Evolutionary conservation across 2,113 vertebrate genomes (phyloP).

Genomic region (Ciconia maguari): DNA sequence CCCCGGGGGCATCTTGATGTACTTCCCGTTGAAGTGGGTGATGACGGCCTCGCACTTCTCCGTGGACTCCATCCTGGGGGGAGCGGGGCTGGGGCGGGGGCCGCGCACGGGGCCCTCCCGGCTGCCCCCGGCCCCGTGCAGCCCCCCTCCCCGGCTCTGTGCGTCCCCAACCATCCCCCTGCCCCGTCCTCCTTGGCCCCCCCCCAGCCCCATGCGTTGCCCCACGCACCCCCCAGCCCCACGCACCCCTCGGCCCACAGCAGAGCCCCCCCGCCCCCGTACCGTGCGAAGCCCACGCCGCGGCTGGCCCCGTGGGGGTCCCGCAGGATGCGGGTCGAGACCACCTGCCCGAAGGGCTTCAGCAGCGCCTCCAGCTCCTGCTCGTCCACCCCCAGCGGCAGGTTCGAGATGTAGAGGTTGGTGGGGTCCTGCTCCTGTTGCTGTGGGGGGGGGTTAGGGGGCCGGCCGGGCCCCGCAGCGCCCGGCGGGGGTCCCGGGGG

Average conservation of each 20-base stretch:
- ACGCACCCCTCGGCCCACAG: too few species aligned
- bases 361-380: constrained; percentile 91
- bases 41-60: constrained; percentile 94
- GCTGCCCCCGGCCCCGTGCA: too few species aligned
- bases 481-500: neutral
- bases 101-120: neutral
- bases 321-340: constrained; percentile 91
- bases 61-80: constrained; percentile 89
- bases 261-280: neutral
- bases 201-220: neutral
- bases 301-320: constrained; percentile 88
- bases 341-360: constrained; percentile 92
- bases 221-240: too few species aligned
- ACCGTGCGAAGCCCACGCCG: constrained; percentile 93
- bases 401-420: constrained; percentile 93
- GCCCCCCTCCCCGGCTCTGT: too few species aligned
- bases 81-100: neutral
- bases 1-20: constrained; percentile 88
- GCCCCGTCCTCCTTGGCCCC: neutral
- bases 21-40: constrained; percentile 93
- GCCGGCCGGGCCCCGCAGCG: too few species aligned
- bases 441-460: constrained; percentile 62
- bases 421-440: constrained; percentile 97
- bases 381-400: constrained; percentile 90
- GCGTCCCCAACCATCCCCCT: neutral